Evolutionary conservation across 2,888 invertebrate genomes (phyloP).

Genomic region (Cephus pygmeus): DNA sequence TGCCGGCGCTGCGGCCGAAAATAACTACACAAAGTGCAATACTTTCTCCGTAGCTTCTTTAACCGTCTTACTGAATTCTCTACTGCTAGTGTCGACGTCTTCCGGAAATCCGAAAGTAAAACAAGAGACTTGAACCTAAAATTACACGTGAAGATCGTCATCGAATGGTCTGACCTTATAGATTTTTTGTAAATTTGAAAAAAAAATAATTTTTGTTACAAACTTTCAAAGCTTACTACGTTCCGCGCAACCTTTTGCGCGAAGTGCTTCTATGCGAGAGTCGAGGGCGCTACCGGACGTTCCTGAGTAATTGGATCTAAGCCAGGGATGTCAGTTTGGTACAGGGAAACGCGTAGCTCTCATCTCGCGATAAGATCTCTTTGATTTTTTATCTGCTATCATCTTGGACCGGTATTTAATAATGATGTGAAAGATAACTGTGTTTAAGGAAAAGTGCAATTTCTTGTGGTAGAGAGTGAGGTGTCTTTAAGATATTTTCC

Average conservation of each 20-base stretch:
- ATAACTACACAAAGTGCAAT: slow-evolving; percentile 37
- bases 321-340: background rate
- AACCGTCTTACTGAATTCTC: background rate
- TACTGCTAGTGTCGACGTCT: background rate
- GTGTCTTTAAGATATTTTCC: background rate
- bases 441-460: background rate
- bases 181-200: background rate
- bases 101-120: background rate
- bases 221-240: background rate
- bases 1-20: slow-evolving; percentile 41
- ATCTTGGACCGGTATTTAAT: background rate
- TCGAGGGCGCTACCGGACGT: background rate
- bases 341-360: background rate
- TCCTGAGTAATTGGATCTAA: background rate
- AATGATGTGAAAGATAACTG: background rate
- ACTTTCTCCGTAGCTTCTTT: slow-evolving; percentile 11
- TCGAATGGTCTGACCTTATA: background rate
- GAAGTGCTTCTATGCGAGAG: background rate
- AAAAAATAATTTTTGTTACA: background rate
- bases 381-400: background rate
- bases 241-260: background rate
- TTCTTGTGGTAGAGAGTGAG: background rate
- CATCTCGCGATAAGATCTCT: background rate
- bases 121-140: background rate
- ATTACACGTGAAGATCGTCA: background rate